A percentile compares a stretch with the other conserved stretches of the same genome.
Conservation (phyloP, 2,888 invertebrate genomes). For the Liopterus haemorrhoidalis region DNA sequence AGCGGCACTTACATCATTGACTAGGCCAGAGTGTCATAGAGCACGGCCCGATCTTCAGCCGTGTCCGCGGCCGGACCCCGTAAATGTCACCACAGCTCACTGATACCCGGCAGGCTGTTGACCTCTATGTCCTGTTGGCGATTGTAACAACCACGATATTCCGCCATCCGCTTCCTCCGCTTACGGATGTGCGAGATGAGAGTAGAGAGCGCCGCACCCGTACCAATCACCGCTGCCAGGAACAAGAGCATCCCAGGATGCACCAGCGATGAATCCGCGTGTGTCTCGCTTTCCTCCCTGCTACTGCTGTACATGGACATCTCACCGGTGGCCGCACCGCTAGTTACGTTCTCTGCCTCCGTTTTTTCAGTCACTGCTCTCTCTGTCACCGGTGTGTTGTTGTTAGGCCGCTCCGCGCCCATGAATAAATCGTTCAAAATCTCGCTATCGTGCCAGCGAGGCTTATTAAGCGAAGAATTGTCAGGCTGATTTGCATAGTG, state of each 20-base stretch:
- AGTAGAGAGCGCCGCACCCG: constrained; percentile 50
- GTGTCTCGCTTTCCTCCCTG: no score
- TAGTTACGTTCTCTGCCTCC: constrained; percentile 31
- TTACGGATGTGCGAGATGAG: constrained; percentile 46
- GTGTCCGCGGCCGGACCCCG: constrained; percentile 50
- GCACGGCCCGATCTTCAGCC: constrained; percentile 49
- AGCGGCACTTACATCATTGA: constrained; percentile 3
- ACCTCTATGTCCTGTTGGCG: constrained; percentile 54
- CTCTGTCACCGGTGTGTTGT: not conserved
- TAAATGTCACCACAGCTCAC: constrained; percentile 67
- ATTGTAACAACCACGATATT: constrained; percentile 36
- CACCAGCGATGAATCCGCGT: not conserved
- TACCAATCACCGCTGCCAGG: constrained; percentile 51
- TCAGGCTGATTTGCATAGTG: constrained; percentile 29
- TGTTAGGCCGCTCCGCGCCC: constrained; percentile 18
- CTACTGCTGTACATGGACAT: constrained; percentile 38
- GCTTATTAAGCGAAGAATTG: constrained; percentile 26
- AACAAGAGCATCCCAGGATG: constrained; percentile 55
- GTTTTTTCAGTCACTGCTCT: constrained; percentile 21
- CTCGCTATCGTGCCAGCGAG: constrained; percentile 23
- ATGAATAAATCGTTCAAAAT: constrained; percentile 29
- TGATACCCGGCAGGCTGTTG: constrained; percentile 53
- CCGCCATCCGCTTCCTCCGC: constrained; percentile 35
- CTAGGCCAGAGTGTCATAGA: constrained; percentile 37
- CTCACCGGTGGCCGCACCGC: constrained; percentile 35